Conservation (phyloP, 1,140 invertebrate genomes). For the Rhyzopertha dominica region DNA sequence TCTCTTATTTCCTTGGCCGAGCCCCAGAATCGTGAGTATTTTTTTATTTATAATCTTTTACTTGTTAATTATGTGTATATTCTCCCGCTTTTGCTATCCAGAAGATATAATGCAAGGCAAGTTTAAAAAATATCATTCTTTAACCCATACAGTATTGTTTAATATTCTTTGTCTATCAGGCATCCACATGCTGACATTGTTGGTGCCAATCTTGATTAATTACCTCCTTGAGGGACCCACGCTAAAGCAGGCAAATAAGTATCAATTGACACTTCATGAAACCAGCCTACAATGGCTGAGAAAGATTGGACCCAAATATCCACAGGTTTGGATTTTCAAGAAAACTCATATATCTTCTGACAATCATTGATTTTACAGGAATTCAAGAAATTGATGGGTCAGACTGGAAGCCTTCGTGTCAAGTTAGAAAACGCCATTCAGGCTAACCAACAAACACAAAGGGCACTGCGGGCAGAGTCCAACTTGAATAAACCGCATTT, state of each 20-base stretch:
- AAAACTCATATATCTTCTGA: background rate
- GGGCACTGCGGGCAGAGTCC: constrained; percentile 42
- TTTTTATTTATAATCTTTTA: constrained; percentile 17
- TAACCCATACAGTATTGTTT: constrained; percentile 3
- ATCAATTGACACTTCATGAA: constrained; percentile 70
- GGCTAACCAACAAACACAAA: constrained; percentile 58
- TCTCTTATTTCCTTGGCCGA: constrained; percentile 68
- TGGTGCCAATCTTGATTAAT: constrained; percentile 84
- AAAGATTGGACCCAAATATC: constrained; percentile 86
- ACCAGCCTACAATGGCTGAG: constrained; percentile 82
- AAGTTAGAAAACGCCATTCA: constrained; percentile 83
- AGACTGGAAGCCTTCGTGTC: constrained; percentile 68
- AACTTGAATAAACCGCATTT: constrained; percentile 47
- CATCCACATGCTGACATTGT: constrained; percentile 78
- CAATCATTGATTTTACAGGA: constrained; percentile 55
- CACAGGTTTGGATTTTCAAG: constrained; percentile 54
- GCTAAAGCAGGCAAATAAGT: constrained; percentile 57
- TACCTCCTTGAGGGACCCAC: constrained; percentile 69
- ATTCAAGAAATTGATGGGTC: constrained; percentile 85
- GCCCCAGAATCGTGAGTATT: constrained; percentile 69
- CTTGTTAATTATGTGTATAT: too few species aligned
- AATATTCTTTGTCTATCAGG: constrained; percentile 53
- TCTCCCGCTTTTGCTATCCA: constrained; percentile 16
- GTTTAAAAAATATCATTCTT: constrained; percentile 10
- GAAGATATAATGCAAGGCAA: constrained; percentile 37